Percentiles rank a stretch among this genome's conserved stretches.
Conservation (phyloP, 2,113 vertebrate genomes). For the Phylloscopus whistleri region DNA sequence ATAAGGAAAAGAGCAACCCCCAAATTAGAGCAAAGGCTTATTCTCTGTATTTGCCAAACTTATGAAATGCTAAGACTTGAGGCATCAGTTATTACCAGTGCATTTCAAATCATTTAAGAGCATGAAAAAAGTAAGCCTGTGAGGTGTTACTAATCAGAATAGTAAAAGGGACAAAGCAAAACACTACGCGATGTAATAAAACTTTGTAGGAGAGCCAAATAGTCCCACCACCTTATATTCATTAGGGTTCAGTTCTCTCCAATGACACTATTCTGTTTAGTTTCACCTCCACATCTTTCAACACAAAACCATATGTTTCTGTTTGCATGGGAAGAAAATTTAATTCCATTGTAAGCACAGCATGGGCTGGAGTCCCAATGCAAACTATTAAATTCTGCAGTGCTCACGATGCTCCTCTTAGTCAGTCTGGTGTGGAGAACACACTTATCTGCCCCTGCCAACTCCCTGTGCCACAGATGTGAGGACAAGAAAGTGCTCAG, state of each 20-base stretch:
- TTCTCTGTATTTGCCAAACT: background rate
- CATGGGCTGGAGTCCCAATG: background rate
- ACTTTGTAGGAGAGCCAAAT: background rate
- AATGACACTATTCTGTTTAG: background rate
- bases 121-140: background rate
- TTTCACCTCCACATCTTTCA: slow-evolving; percentile 25
- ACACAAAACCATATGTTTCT: slow-evolving; percentile 21
- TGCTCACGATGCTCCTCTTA: background rate
- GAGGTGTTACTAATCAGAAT: background rate
- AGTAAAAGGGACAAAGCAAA: background rate
- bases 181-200: background rate
- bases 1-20: background rate
- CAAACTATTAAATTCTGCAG: slow-evolving; percentile 8
- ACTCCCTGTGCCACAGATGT: background rate
- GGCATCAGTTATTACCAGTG: background rate
- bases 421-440: background rate
- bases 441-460: background rate
- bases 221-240: background rate
- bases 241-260: background rate
- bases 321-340: slow-evolving; percentile 35
- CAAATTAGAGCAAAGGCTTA: slow-evolving; percentile 14
- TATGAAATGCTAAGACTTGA: background rate
- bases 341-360: slow-evolving; percentile 45
- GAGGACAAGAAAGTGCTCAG: background rate
- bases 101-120: slow-evolving; percentile 8